A percentile compares a stretch with the other conserved stretches of the same genome.
These are phyloP conservation scores for Panthera uncia DNA, from an alignment of 2,113 vertebrate species.

Conservation along the genomic window DNA sequence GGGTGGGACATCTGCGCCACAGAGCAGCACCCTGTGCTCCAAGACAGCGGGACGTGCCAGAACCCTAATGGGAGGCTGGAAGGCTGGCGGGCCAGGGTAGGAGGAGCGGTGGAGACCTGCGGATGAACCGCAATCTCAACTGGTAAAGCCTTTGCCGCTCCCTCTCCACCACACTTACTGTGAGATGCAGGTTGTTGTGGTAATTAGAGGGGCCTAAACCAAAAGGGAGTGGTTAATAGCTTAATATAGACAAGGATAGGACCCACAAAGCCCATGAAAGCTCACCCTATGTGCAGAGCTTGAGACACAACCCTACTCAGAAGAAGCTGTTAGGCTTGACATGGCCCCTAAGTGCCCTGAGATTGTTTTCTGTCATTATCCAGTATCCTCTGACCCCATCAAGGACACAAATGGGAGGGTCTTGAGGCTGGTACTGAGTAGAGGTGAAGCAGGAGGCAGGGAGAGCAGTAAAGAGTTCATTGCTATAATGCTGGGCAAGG, in stretches of 20 bases:
- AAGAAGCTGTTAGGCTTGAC: background rate
- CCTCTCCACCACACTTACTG: background rate
- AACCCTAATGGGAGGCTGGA: background rate
- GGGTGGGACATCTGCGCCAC: background rate
- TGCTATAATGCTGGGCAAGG: background rate
- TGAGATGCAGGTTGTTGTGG: background rate
- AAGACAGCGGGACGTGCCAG: background rate
- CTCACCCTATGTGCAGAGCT: background rate
- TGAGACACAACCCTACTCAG: background rate
- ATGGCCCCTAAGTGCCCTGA: background rate
- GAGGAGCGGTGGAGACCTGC: background rate
- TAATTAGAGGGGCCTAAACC: background rate
- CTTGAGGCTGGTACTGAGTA: background rate
- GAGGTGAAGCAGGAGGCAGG: background rate
- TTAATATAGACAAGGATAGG: background rate
- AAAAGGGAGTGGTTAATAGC: background rate
- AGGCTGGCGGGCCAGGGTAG: background rate
- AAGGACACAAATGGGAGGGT: background rate
- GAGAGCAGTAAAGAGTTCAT: background rate
- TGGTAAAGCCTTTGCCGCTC: background rate
- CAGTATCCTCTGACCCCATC: background rate
- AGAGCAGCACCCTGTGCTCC: background rate
- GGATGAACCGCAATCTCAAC: background rate
- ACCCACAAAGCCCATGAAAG: background rate
- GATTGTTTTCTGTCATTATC: background rate